Percentiles rank a stretch among this genome's conserved stretches.
Conservation (phyloP, 53 echinoderm and acorn worm genomes). For the Henricia sp. region DNA sequence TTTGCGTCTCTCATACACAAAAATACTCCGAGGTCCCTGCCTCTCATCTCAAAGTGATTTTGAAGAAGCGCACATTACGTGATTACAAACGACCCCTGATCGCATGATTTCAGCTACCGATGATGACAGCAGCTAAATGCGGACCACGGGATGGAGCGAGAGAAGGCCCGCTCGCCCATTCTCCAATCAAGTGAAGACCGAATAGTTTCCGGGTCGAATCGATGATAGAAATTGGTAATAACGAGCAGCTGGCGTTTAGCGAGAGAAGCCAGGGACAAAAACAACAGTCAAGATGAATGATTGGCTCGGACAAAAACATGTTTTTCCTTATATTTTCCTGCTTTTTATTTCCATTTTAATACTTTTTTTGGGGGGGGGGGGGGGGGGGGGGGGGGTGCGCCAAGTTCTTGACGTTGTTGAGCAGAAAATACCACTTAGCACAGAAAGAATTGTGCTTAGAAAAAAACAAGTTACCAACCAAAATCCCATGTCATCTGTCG, state of each 20-base stretch:
- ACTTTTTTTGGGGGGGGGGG: no score
- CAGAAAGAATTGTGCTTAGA: no score
- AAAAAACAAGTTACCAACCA: no score
- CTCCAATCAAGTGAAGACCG: conserved; percentile 7
- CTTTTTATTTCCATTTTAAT: background rate
- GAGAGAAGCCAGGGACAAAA: background rate
- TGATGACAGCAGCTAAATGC: background rate
- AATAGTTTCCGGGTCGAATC: conserved; percentile 42
- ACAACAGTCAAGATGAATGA: conserved; percentile 12
- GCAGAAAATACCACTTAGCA: no score
- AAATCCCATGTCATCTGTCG: no score
- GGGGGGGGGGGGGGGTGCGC: no score
- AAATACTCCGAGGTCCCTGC: background rate
- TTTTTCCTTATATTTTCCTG: background rate
- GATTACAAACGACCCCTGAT: conserved; percentile 6
- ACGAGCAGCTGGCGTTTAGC: conserved; percentile 5
- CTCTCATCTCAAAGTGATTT: background rate
- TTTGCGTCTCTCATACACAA: background rate
- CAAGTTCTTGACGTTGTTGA: no score
- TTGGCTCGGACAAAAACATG: background rate
- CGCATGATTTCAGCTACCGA: conserved; percentile 38
- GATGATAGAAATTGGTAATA: conserved; percentile 37
- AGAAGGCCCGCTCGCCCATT: background rate
- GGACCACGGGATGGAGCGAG: background rate
- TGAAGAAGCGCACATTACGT: no score